Base-by-base conservation (phyloP, 2,113 vertebrate genomes). In the Tachuris rubrigastra region DNA sequence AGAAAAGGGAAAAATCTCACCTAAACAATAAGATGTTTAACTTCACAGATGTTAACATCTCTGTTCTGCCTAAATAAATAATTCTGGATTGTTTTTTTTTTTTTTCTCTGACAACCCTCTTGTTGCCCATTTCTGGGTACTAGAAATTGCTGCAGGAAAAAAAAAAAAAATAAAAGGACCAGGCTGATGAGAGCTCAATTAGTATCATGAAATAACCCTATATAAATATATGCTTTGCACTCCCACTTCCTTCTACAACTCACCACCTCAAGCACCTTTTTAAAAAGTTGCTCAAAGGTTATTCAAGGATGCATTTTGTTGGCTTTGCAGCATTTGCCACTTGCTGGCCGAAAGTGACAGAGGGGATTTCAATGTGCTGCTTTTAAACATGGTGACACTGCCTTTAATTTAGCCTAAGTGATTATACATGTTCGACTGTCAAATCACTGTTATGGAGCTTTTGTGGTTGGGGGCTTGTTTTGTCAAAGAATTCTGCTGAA, bases 401-500 rank as follows among this genome's bases (percentile, higher is more conserved):
- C 94, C 95, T 97, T 97, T 96, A 96, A 97, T 97, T 97, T 97
- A 89, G 87, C 37, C 1, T 83, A 91, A 95, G 90, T 95, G 96
- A 96, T 97, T 97, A 95, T 97, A 96, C 71, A 90, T 93, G 90
- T 96, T 87, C 58, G 77, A 89, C 87, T 95, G 89, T 94, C 96
- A 97, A 94, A 97, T 96, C 93, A 81, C 87, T 78, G 88, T 86
- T 86, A 79, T 95, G 93, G 52, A 96, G 93, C 84, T 96, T 86
- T 97, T 97, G 97, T 97, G 96, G 97, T 35, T 24, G 46, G 84
- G 86, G 92, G 33, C 94, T 95, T 89, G 94, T 97, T 97, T 96
- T 97, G 96, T 97, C 97, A 95, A 93, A 97, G 95, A 96, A 95
- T 94, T 90, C 87, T 95, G 85, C 95, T 96, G 96, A 96, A 94